phyloP scores from a whole-genome alignment of 2,113 vertebrate genomes.

The Sula dactylatra region DNA sequence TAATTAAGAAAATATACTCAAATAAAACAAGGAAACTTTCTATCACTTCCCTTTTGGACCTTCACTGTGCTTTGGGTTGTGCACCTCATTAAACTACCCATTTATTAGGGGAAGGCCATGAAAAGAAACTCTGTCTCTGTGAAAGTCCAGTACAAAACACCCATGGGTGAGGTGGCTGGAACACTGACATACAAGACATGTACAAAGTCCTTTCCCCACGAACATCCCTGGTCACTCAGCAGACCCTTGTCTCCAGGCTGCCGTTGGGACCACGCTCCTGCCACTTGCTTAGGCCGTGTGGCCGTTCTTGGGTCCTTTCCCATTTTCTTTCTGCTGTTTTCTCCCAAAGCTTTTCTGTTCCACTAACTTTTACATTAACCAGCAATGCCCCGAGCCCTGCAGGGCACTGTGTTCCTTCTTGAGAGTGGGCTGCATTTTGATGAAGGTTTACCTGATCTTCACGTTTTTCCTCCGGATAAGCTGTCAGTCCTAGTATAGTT shows the following conservation, averaged over 20 bases:
- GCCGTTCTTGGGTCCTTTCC: neutral
- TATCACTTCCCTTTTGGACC: neutral
- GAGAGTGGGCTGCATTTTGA: neutral
- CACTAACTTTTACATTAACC: neutral
- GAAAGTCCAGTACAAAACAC: too few species aligned
- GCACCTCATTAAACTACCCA: neutral
- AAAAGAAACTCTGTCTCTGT: neutral
- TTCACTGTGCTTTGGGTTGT: neutral
- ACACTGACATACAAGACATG: fast-evolving
- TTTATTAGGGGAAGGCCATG: neutral
- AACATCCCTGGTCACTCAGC: too few species aligned
- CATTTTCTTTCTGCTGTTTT: neutral
- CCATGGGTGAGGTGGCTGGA: fast-evolving
- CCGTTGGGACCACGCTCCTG: too few species aligned
- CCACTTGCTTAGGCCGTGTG: fast-evolving
- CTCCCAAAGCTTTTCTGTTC: neutral
- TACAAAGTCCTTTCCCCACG: neutral
- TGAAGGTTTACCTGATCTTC: neutral
- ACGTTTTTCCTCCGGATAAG: neutral
- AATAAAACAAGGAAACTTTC: neutral
- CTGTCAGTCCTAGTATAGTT: neutral
- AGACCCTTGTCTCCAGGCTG: neutral
- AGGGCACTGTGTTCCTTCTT: too few species aligned
- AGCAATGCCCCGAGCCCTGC: neutral
- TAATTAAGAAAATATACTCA: neutral